phyloP scores from a whole-genome alignment of 1,140 invertebrate species.

The Zaprionus kolodkinae region DNA sequence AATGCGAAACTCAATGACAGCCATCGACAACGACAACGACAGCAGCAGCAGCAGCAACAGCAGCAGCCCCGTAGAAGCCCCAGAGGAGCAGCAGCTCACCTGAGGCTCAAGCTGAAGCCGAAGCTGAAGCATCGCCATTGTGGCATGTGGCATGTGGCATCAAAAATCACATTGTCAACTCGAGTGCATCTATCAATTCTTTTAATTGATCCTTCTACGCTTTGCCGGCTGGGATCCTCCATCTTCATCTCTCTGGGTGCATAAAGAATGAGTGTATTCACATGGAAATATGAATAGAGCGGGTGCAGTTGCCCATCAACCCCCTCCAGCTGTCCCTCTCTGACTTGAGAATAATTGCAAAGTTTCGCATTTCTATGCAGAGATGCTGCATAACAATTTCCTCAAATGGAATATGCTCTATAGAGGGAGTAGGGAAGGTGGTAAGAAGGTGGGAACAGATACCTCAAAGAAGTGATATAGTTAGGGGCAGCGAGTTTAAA shows the following conservation, averaged over 20 bases:
- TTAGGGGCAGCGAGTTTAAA: not conserved
- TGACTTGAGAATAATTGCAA: constrained; percentile 37
- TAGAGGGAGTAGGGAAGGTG: not conserved
- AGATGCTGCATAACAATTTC: not conserved
- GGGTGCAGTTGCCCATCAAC: not conserved
- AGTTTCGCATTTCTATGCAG: constrained; percentile 31
- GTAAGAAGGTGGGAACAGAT: not conserved
- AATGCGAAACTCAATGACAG: constrained; percentile 70
- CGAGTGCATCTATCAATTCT: constrained; percentile 66
- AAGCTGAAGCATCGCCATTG: constrained; percentile 25
- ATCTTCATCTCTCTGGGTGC: constrained; percentile 7
- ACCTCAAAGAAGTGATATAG: not conserved
- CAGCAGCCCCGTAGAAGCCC: constrained; percentile 18
- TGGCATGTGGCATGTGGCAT: constrained; percentile 39
- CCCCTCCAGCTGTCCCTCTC: too few relatives aligned
- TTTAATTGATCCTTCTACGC: constrained; percentile 65
- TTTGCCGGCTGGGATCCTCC: constrained; percentile 1
- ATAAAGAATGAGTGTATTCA: constrained; percentile 46
- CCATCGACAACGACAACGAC: constrained; percentile 54
- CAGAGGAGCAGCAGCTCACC: not conserved
- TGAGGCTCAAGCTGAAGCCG: constrained; percentile 14
- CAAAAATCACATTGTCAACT: constrained; percentile 66
- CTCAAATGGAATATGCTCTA: not conserved
- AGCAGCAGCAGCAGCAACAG: constrained; percentile 1
- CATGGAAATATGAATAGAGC: constrained; percentile 53